Evolutionary conservation across 2,888 invertebrate species (phyloP).

Genomic region (Aphidoletes aphidimyza): DNA sequence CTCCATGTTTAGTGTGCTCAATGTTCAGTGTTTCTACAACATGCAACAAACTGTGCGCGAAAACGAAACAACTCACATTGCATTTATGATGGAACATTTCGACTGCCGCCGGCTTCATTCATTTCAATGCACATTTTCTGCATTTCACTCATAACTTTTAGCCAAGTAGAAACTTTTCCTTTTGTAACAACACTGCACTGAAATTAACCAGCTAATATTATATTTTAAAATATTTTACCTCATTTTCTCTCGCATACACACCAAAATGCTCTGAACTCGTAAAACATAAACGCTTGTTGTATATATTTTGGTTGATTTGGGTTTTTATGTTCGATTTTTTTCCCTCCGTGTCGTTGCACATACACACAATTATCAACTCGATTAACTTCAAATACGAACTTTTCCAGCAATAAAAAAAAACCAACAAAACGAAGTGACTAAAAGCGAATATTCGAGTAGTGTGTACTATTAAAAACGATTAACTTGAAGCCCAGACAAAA

Average conservation of each 20-base stretch:
- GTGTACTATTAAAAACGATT: not conserved
- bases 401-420: not conserved
- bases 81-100: not conserved
- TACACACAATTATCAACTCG: constrained; percentile 17
- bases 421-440: not conserved
- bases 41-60: not conserved
- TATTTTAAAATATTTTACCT: not conserved
- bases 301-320: not conserved
- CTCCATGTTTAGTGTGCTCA: not conserved
- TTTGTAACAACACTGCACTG: not conserved
- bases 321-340: not conserved
- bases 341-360: not conserved
- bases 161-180: not conserved
- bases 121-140: constrained; percentile 5
- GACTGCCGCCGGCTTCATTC: not conserved
- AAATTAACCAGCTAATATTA: constrained; percentile 2
- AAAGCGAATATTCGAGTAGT: no score
- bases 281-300: not conserved
- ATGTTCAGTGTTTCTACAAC: not conserved
- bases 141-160: not conserved
- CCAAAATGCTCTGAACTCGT: no score
- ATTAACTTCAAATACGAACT: not conserved
- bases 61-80: not conserved
- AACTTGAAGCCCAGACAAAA: not conserved
- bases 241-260: not conserved